Percentiles rank a stretch among this genome's conserved stretches.
Evolutionary conservation across 2,888 invertebrate genomes (phyloP).

Genomic region (Thysanoteuthis rhombus): DNA sequence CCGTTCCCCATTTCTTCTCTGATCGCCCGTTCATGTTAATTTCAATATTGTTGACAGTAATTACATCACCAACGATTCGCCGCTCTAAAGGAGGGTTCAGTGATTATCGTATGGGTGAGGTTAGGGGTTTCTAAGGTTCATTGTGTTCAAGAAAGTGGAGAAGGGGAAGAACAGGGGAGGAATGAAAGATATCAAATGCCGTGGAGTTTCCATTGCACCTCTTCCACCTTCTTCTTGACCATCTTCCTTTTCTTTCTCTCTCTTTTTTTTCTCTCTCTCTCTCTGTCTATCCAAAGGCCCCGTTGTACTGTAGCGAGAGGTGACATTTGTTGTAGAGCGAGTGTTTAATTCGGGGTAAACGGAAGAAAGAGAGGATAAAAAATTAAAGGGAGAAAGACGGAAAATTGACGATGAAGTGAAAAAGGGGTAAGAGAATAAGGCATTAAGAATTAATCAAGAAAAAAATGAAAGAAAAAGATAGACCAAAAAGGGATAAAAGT

Average conservation of each 20-base stretch:
- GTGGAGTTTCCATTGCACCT: background rate
- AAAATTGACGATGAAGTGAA: background rate
- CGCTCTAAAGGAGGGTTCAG: background rate
- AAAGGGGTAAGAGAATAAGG: background rate
- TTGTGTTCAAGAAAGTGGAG: background rate
- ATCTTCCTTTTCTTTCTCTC: background rate
- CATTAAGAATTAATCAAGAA: background rate
- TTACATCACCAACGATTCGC: background rate
- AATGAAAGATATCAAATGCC: background rate
- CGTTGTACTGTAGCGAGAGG: background rate
- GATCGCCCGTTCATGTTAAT: background rate
- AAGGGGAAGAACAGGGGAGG: background rate
- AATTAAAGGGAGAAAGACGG: background rate
- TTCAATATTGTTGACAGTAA: constrained; percentile 12
- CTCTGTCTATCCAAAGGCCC: background rate
- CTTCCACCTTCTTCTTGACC: background rate
- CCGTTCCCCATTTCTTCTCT: background rate
- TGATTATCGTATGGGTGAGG: background rate
- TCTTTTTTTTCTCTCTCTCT: background rate
- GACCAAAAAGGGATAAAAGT: background rate
- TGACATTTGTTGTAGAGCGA: background rate
- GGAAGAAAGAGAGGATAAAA: background rate
- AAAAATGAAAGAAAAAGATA: background rate
- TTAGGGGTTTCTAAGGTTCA: background rate
- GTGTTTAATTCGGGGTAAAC: background rate